Conservation (phyloP, 2,113 vertebrate species). For the Bothrops jararaca region DNA sequence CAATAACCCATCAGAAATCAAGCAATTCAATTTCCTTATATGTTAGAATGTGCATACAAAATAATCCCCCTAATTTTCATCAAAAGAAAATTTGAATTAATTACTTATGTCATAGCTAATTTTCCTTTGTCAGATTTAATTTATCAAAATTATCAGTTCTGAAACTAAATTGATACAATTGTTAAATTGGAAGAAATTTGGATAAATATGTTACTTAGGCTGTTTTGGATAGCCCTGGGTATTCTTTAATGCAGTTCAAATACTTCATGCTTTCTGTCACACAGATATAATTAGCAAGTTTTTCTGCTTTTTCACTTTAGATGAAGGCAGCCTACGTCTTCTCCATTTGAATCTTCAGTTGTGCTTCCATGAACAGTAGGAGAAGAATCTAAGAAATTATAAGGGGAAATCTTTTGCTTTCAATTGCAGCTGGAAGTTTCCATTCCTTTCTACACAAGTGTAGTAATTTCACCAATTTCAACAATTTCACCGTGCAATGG, state of each 20-base stretch:
- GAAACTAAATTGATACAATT: not conserved
- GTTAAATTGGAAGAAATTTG: not conserved
- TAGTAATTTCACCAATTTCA: not conserved
- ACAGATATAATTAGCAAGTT: not conserved
- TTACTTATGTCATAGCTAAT: slow-evolving; percentile 9
- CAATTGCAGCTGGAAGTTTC: not conserved
- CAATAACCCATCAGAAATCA: not conserved
- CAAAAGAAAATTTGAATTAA: slow-evolving; percentile 12
- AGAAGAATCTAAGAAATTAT: not conserved
- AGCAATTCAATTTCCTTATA: not conserved
- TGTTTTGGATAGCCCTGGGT: not conserved
- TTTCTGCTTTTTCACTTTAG: not conserved
- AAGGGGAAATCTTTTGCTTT: not conserved
- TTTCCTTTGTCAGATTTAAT: not conserved
- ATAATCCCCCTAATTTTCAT: not conserved
- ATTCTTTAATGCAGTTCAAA: not conserved
- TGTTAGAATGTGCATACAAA: slow-evolving; percentile 7
- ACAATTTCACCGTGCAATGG: not conserved
- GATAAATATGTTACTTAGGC: not conserved
- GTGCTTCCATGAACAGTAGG: not conserved
- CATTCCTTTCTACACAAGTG: not conserved
- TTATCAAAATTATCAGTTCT: not conserved
- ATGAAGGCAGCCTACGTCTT: not conserved
- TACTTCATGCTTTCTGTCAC: not conserved
- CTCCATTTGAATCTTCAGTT: not conserved